Percentiles rank a stretch among this genome's conserved stretches.
These are phyloP conservation scores for Sceloporus tristichus DNA, from an alignment of 2,113 vertebrate species.

Conservation along the genomic window DNA sequence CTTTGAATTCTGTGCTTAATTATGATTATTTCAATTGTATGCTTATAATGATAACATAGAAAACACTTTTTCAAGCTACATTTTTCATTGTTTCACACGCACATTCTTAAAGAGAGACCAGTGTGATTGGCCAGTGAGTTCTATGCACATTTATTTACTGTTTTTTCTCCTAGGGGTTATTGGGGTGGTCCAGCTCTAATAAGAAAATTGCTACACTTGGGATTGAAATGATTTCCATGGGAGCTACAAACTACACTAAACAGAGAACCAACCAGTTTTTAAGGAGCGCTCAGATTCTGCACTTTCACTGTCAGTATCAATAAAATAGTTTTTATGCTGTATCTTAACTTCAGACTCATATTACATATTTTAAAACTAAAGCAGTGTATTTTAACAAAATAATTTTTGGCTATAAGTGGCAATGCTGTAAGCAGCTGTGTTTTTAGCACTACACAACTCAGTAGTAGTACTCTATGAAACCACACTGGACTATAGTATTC, in stretches of 20 bases:
- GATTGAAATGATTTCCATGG: conserved; percentile 81
- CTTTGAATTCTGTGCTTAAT: not conserved
- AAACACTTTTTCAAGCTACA: not conserved
- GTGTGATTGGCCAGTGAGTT: not conserved
- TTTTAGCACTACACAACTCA: not conserved
- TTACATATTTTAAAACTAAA: not conserved
- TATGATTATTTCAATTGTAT: not conserved
- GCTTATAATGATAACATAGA: not conserved
- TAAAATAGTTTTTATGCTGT: conserved; percentile 3
- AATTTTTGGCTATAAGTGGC: not conserved
- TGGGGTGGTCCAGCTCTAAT: conserved; percentile 94
- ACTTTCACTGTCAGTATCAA: not conserved
- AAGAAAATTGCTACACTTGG: conserved; percentile 92
- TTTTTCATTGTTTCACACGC: no score
- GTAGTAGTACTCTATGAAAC: not conserved
- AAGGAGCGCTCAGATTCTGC: not conserved
- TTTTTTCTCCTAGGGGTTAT: conserved; percentile 82
- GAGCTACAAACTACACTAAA: not conserved
- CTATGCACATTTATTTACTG: not conserved
- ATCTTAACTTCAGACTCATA: not conserved
- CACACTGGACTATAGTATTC: not conserved
- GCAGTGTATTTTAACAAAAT: not conserved
- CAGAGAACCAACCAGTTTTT: not conserved
- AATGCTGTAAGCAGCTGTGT: not conserved
- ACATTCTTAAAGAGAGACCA: no score